Percentiles rank a stretch among this genome's conserved stretches.
phyloP scores from a whole-genome alignment of 2,113 vertebrate species.

The Grus americana region DNA sequence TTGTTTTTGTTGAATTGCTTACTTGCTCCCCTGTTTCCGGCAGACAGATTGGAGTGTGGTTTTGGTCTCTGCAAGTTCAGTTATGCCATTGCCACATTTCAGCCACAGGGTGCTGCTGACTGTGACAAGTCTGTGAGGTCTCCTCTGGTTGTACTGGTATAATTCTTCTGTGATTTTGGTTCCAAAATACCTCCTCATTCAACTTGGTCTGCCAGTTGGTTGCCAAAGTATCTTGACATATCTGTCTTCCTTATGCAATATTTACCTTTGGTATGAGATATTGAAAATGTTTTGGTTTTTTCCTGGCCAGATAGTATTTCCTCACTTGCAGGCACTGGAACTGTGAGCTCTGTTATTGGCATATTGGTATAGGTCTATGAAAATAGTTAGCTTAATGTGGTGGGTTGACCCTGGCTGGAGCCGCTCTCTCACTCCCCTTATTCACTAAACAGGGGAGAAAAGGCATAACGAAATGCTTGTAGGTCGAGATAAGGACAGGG shows the following conservation, averaged over 20 bases:
- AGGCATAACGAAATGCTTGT: too few relatives aligned
- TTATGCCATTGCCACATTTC: background rate
- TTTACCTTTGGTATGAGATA: background rate
- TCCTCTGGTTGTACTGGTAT: too few relatives aligned
- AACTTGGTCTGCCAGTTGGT: background rate
- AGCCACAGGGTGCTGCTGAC: accelerated
- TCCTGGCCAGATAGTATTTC: background rate
- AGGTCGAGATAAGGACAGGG: too few relatives aligned
- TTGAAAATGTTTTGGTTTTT: background rate
- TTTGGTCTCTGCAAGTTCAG: background rate
- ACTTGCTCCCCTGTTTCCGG: background rate
- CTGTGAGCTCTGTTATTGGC: background rate
- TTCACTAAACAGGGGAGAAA: too few relatives aligned
- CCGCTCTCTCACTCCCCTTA: too few relatives aligned
- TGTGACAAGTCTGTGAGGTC: background rate
- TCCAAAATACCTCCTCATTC: background rate
- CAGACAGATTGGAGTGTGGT: background rate
- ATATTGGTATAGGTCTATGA: background rate
- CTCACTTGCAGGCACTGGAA: background rate
- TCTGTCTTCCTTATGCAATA: background rate
- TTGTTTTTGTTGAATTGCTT: background rate
- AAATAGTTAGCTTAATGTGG: background rate
- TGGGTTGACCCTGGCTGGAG: too few relatives aligned
- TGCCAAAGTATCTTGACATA: background rate
- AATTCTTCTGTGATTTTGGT: background rate